Percentiles rank a stretch among this genome's conserved stretches.
Conservation (phyloP, 2,888 invertebrate species). For the Mamestra brassicae region DNA sequence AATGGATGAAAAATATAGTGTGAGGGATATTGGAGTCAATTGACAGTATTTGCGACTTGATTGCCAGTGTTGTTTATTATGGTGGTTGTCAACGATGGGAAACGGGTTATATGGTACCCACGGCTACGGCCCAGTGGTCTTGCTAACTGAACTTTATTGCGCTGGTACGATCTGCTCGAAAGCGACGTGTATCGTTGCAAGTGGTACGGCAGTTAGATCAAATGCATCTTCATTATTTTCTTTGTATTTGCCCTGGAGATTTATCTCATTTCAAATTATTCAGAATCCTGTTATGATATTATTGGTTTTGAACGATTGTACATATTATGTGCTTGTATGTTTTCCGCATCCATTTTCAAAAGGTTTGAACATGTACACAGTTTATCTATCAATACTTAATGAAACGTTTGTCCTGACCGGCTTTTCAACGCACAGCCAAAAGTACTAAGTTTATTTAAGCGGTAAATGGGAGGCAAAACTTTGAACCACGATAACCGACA, state of each 20-base stretch:
- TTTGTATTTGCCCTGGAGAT: neutral
- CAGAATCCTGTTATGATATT: neutral
- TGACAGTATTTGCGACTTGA: conserved; percentile 10
- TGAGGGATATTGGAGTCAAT: conserved; percentile 3
- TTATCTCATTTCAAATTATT: neutral
- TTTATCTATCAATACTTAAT: no score
- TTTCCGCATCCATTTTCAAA: neutral
- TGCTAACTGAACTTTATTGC: conserved; percentile 36
- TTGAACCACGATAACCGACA: no score
- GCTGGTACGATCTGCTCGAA: neutral
- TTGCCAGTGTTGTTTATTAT: conserved; percentile 6
- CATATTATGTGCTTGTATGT: neutral
- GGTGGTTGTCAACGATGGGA: conserved; percentile 28
- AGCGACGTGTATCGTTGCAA: neutral
- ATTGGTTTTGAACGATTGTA: neutral
- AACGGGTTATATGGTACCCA: conserved; percentile 17
- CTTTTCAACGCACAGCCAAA: no score
- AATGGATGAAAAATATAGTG: conserved; percentile 40
- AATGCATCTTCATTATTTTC: neutral
- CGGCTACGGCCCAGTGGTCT: neutral
- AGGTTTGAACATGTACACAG: no score
- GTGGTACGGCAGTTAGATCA: neutral
- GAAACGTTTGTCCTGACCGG: no score
- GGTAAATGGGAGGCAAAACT: no score
- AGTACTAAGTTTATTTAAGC: no score